Evolutionary conservation across 2,797 vertebrate genomes (phyloP), one percentile per base, ranked within the genome.

Genomic region (Betta splendens): DNA sequence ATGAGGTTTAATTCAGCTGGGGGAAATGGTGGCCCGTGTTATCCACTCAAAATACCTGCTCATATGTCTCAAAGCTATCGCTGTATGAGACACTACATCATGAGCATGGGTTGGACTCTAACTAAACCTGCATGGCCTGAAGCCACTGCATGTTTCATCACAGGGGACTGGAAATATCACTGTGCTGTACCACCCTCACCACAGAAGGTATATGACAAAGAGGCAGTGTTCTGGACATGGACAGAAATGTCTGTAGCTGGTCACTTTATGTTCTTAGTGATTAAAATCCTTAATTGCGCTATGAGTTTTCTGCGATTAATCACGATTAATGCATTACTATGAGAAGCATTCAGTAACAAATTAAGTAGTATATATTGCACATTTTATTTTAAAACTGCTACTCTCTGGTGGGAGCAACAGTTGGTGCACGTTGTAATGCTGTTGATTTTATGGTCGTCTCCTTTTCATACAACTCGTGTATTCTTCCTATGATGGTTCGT

Each of bases 101-200:
- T 70, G 73, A 68, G 76, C 81, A 88, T 85, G 84, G 89, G 81
- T 88, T 86, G 87, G 86, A 65, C 79, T 88, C 85, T 75, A 89
- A 88, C 86, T 85, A 86, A 87, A 88, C 84, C 84, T 79, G 83
- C 83, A 76, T 85, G 80, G 84, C 89, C 89, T 44, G 71, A 33
- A 87, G 87, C 74, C 63, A 75, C 70, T 79, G 78, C 85, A 85
- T 87, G 85, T 88, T 82, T 89, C 86, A 87, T 74, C 0, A 61
- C 73, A 76, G 70, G 53, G 7, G 60, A 66, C 79, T 81, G 79
- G 78, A 89, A 86, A 89, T 85, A 86, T 88, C 84, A 79, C 65
- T 65, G 73, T 29, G 22, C 66, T 79, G 31, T 79, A 84, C 81
- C 65, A 84, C 81, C 65, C 78, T 82, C 72, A 83, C 87, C 76